Evolutionary conservation across 2,797 vertebrate genomes (phyloP).

Genomic region (Holocentrus rufus): DNA sequence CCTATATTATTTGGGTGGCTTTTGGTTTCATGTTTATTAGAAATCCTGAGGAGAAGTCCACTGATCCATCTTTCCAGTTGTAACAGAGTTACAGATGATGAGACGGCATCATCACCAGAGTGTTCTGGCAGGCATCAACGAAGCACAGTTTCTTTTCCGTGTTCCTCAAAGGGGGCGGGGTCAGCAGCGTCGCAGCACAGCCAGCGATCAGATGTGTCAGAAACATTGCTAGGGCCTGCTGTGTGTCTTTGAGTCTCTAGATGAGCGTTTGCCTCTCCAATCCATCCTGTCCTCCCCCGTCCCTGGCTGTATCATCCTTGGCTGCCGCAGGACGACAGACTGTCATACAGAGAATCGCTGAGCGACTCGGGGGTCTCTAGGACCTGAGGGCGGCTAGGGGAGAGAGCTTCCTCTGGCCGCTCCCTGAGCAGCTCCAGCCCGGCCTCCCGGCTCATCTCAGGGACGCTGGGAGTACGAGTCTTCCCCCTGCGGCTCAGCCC

Average conservation of each 20-base stretch:
- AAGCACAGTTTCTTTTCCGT: constrained; percentile 40
- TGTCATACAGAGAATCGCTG: constrained; percentile 96
- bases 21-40: constrained; percentile 74
- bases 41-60: constrained; percentile 77
- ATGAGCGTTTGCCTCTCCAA: constrained; percentile 6
- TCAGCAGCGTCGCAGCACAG: constrained; percentile 54
- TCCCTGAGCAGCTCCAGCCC: constrained; percentile 86
- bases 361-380: constrained; percentile 93
- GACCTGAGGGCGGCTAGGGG: constrained; percentile 84
- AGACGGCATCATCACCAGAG: constrained; percentile 28
- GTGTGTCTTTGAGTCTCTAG: neutral
- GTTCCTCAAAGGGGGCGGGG: constrained; percentile 39
- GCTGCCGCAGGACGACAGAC: constrained; percentile 95
- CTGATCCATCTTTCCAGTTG: constrained; percentile 68
- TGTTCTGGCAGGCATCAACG: constrained; percentile 33
- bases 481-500: constrained; percentile 81
- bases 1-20: constrained; percentile 60
- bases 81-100: constrained; percentile 48
- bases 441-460: constrained; percentile 89
- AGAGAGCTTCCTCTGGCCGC: constrained; percentile 82
- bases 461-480: constrained; percentile 84
- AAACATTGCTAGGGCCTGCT: constrained; percentile 1
- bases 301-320: constrained; percentile 84
- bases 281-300: neutral
- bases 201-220: constrained; percentile 20